Base-by-base conservation (phyloP, 2,888 invertebrate species). In the Anoncus sp. region DNA sequence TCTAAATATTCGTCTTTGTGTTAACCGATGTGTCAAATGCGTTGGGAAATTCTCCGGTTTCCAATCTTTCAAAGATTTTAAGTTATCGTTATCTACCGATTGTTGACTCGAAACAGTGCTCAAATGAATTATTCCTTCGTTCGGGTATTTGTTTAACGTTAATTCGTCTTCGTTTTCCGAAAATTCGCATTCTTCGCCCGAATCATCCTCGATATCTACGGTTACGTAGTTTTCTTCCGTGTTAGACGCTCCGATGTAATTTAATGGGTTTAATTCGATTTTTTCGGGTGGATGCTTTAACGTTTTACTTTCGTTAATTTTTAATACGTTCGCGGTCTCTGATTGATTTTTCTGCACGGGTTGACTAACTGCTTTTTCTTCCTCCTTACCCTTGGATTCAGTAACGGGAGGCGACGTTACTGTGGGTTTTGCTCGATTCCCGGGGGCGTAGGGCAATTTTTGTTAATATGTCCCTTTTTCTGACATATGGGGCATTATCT, bases 391-490 rank as follows among this genome's bases (percentile, higher is more conserved):
- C 67, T 35, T 24, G 22, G 47, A 10, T 16, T 35, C 75, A 31
- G 55, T 69, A 45, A 47, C 16, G 16, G 40, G 75, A 75, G 67
- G 62, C 12, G 24, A 2, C 43, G 18, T 62, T 75, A 75, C 62
- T 35, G 62, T 20, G 27, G 75, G 75, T 40, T 62, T 51, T 60
- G 3, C 12, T 12, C 75, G 69, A 69, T 69, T 75, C 69, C 75
- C 75, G 67, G 24, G 24, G 16, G 53, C 20, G 53, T 24, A 40
- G 74, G 74, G 60, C 66, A 74, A 35, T 74, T 43, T 40, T 47
- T 4, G n/a, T 75, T 75, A 9, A 62, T 55, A 12, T 75, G 75
- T 12, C 77, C 73, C 3, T 20, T 62, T 40, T 49, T 59, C 16
- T 20, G 24, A 38, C 73, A 74, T 1, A 24, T 7, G 10, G 47